These are phyloP conservation scores for Aplocera efformata DNA, from an alignment of 2,888 invertebrate species.

Conservation along the genomic window DNA sequence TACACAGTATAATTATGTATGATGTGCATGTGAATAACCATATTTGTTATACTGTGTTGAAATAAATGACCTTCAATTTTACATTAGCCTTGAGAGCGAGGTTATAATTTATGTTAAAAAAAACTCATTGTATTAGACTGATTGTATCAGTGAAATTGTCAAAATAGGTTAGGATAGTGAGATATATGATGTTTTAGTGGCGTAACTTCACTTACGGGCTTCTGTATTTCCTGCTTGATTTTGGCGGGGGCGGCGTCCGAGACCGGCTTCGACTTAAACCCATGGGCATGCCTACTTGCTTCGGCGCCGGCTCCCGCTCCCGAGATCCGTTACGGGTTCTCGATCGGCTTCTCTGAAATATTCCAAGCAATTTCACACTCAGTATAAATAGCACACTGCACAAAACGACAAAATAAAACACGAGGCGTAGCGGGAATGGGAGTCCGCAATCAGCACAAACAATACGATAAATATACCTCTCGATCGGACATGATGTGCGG, in stretches of 20 bases:
- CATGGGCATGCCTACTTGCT: conserved; percentile 63
- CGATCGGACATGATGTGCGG: conserved; percentile 68
- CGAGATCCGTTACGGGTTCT: conserved; percentile 75
- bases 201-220: conserved; percentile 61
- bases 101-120: conserved; percentile 46
- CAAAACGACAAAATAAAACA: conserved; percentile 52
- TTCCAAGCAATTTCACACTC: conserved; percentile 37
- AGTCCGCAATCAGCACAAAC: conserved; percentile 33
- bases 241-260: conserved; percentile 75
- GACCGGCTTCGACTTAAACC: conserved; percentile 77
- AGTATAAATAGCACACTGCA: conserved; percentile 41
- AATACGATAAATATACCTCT: conserved; percentile 65
- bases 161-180: not conserved
- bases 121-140: conserved; percentile 4
- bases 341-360: conserved; percentile 75
- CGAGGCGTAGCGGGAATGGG: conserved; percentile 54
- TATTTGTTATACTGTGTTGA: conserved; percentile 21
- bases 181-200: not conserved
- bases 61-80: conserved; percentile 45
- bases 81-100: conserved; percentile 61
- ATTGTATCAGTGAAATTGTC: not conserved
- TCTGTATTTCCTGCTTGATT: conserved; percentile 71
- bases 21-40: not conserved
- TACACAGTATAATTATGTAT: too few species aligned
- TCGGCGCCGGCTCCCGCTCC: conserved; percentile 69